A percentile compares a stretch with the other conserved stretches of the same genome.
Evolutionary conservation across 2,888 invertebrate species (phyloP).

Genomic region (Mythimna loreyi): DNA sequence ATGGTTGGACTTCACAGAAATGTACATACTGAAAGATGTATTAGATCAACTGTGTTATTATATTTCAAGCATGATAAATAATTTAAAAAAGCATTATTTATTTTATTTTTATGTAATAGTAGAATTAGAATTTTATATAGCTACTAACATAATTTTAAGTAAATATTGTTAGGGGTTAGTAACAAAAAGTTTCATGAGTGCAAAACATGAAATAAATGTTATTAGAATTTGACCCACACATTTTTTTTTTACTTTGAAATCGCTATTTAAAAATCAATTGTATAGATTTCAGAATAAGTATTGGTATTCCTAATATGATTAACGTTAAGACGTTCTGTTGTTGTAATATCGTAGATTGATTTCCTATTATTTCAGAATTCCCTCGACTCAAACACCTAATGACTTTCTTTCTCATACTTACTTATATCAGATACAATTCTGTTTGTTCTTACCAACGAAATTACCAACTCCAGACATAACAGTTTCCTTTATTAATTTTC

Average conservation of each 20-base stretch:
- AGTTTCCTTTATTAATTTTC: constrained; percentile 63
- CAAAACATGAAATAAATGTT: too few relatives aligned
- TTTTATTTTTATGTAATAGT: too few relatives aligned
- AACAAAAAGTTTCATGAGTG: too few relatives aligned
- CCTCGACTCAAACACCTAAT: constrained; percentile 24
- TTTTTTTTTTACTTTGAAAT: too few relatives aligned
- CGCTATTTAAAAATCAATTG: too few relatives aligned
- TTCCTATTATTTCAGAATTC: constrained; percentile 30
- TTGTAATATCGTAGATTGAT: constrained; percentile 27
- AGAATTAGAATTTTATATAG: too few relatives aligned
- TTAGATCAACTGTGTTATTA: background rate
- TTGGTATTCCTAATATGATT: too few relatives aligned
- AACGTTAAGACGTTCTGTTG: constrained; percentile 4
- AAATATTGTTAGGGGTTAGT: too few relatives aligned
- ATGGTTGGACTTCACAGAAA: background rate
- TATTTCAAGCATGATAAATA: background rate
- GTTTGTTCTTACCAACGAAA: constrained; percentile 36
- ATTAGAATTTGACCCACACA: too few relatives aligned
- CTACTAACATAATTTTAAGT: too few relatives aligned
- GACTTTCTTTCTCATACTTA: constrained; percentile 42
- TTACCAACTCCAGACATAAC: constrained; percentile 46
- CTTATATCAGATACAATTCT: constrained; percentile 38
- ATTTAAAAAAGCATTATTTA: too few relatives aligned
- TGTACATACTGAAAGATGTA: background rate
- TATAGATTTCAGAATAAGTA: too few relatives aligned